Percentiles rank a stretch among this genome's conserved stretches.
phyloP scores from a whole-genome alignment of 1,140 invertebrate genomes.

The Drosophila biarmipes region DNA sequence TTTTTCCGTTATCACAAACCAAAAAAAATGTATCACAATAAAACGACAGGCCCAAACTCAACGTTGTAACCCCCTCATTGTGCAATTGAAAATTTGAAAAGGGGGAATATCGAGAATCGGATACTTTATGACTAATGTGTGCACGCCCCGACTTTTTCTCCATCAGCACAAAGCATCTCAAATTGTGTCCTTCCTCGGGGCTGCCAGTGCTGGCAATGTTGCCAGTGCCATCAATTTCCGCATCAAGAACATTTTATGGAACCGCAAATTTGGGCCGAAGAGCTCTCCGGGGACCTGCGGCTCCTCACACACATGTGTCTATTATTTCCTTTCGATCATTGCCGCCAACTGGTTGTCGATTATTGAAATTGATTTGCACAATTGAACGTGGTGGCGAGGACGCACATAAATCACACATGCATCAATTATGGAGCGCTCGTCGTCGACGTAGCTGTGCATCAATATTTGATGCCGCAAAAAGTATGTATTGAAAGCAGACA shows the following conservation, averaged over 20 bases:
- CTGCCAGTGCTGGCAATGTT: neutral
- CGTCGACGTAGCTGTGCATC: constrained; percentile 51
- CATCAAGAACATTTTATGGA: constrained; percentile 36
- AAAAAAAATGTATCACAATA: too few relatives aligned
- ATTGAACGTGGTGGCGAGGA: constrained; percentile 73
- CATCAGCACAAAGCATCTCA: constrained; percentile 19
- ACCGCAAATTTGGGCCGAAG: constrained; percentile 44
- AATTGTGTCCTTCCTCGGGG: constrained; percentile 33
- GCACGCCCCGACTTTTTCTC: neutral
- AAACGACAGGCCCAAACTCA: neutral
- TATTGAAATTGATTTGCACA: constrained; percentile 81
- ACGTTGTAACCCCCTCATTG: too few relatives aligned
- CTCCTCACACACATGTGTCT: constrained; percentile 42
- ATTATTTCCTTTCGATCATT: constrained; percentile 60
- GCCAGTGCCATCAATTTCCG: constrained; percentile 28
- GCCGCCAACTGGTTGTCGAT: constrained; percentile 71
- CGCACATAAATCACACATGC: constrained; percentile 75
- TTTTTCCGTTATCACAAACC: too few relatives aligned
- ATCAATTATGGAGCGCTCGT: constrained; percentile 72
- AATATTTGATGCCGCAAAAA: constrained; percentile 37
- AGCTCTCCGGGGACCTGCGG: constrained; percentile 33
- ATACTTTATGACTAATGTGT: constrained; percentile 25
- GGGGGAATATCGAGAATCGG: neutral
- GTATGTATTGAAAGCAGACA: constrained; percentile 25
- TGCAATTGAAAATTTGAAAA: neutral